Evolutionary conservation across 2,113 vertebrate genomes (phyloP).

Genomic region (Hiodon alosoides): DNA sequence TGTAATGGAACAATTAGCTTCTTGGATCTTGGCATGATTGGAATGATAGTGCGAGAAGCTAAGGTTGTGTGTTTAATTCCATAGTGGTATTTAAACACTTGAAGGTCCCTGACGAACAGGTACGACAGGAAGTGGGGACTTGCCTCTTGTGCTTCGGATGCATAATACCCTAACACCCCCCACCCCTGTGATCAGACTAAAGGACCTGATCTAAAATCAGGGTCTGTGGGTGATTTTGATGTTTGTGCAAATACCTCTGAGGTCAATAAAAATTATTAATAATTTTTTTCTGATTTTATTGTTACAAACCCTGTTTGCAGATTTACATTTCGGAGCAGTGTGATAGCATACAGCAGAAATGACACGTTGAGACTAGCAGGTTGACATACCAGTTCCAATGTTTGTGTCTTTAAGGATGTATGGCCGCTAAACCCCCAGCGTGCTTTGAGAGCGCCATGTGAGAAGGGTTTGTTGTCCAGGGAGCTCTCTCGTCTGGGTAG

Average conservation of each 20-base stretch:
- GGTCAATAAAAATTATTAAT: too few species aligned
- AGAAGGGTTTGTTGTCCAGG: conserved; percentile 21
- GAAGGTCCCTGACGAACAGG: conserved; percentile 77
- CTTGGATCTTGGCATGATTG: conserved; percentile 37
- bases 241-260: too few species aligned
- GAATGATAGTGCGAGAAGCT: conserved; percentile 55
- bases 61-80: conserved; percentile 44
- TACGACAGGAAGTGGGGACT: conserved; percentile 81
- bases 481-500: conserved; percentile 32
- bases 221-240: too few species aligned
- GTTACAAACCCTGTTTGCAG: too few species aligned
- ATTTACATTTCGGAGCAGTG: too few species aligned
- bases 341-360: too few species aligned
- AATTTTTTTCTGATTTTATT: too few species aligned
- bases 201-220: too few species aligned
- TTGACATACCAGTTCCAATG: background rate
- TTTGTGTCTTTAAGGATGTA: conserved; percentile 25
- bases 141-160: conserved; percentile 19
- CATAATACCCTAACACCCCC: too few species aligned
- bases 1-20: conserved; percentile 76
- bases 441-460: conserved; percentile 51
- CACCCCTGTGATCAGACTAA: too few species aligned
- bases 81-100: conserved; percentile 69
- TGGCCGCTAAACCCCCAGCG: conserved; percentile 40
- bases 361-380: too few species aligned